phyloP scores from a whole-genome alignment of 2,797 vertebrate genomes.

The Cyclopterus lumpus region DNA sequence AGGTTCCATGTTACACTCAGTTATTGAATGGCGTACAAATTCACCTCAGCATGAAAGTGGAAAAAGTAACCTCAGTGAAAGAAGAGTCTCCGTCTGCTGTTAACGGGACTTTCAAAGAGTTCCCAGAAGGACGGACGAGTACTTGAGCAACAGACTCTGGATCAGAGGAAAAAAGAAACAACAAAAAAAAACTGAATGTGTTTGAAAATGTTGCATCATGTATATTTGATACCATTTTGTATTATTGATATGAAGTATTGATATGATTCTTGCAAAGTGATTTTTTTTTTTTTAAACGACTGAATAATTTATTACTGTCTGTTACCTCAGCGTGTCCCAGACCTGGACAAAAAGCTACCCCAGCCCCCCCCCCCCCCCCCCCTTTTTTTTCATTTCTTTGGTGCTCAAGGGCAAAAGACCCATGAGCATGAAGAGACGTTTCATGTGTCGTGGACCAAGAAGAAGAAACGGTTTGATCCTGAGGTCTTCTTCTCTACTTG shows the following conservation, averaged over 20 bases:
- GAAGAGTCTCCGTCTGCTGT: constrained; percentile 33
- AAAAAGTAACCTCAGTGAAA: constrained; percentile 35
- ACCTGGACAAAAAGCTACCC: constrained; percentile 65
- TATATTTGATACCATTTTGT: constrained; percentile 82
- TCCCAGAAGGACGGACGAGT: constrained; percentile 36
- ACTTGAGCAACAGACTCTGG: constrained; percentile 51
- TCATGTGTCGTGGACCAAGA: constrained; percentile 47
- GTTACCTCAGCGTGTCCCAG: constrained; percentile 80
- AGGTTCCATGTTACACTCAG: constrained; percentile 4
- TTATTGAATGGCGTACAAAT: constrained; percentile 36
- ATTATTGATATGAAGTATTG: constrained; percentile 77
- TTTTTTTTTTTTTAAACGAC: constrained; percentile 65
- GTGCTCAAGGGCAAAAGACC: too few relatives aligned
- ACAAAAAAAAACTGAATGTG: constrained; percentile 49
- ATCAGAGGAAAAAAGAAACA: not conserved
- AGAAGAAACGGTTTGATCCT: constrained; percentile 32
- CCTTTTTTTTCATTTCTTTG: not conserved
- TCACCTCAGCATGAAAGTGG: constrained; percentile 51
- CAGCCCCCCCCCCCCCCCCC: not conserved
- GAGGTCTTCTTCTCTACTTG: constrained; percentile 11
- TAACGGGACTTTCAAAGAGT: constrained; percentile 44
- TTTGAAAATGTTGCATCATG: constrained; percentile 71
- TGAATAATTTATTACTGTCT: constrained; percentile 82
- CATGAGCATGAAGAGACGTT: constrained; percentile 38
- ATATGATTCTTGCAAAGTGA: constrained; percentile 74